These are phyloP conservation scores for Condylura cristata DNA, from an alignment of 2,113 vertebrate genomes.

Conservation along the genomic window DNA sequence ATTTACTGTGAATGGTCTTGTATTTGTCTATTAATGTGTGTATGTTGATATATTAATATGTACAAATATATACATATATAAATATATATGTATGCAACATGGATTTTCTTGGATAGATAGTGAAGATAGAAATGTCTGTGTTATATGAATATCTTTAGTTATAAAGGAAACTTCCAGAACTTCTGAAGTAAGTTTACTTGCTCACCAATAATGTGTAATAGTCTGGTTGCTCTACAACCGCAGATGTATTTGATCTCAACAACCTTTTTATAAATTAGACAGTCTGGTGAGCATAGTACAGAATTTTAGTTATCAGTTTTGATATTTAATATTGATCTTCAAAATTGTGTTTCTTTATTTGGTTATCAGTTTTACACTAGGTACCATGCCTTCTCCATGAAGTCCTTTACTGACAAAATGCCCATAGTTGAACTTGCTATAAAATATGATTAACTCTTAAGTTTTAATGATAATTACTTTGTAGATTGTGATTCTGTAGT, in stretches of 20 bases:
- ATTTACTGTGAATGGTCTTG: not conserved
- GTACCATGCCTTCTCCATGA: not conserved
- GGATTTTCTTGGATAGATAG: not conserved
- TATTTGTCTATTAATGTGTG: too few species aligned
- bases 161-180: not conserved
- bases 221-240: not conserved
- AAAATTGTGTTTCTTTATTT: not conserved
- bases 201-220: not conserved
- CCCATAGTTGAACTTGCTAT: not conserved
- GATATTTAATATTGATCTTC: not conserved
- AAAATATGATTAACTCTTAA: not conserved
- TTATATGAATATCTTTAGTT: not conserved
- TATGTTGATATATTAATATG: too few species aligned
- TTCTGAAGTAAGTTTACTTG: not conserved
- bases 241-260: not conserved
- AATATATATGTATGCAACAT: not conserved
- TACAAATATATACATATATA: not conserved
- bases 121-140: not conserved
- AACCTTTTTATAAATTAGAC: not conserved
- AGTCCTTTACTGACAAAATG: not conserved
- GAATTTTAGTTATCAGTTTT: not conserved
- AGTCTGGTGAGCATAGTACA: not conserved
- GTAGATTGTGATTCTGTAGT: not conserved
- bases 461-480: not conserved
- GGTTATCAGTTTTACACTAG: not conserved